Evolutionary conservation across 2,888 invertebrate genomes (phyloP), one percentile per base, ranked within the genome.

Genomic region (Dexiosoma caninum): DNA sequence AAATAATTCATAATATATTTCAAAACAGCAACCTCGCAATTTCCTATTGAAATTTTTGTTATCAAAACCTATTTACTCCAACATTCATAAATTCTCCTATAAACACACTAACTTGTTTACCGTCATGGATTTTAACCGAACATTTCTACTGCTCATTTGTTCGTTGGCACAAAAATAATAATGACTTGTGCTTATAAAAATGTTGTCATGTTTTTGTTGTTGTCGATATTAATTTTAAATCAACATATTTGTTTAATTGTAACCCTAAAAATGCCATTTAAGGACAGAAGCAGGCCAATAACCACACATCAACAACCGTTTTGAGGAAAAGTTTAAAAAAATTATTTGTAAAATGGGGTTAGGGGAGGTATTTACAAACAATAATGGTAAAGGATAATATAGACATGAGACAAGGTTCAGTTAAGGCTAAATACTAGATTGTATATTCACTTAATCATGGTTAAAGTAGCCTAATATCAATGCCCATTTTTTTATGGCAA

Each of bases 201-300:
- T 40, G 30, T 42, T 69, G 19, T 19, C 23, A 21, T 35, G 21
- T 35, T 37, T 32, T 51, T 59, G 57, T 46, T 59, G n/a, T n/a
- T n/a, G n/a, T n/a, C n/a, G n/a, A n/a, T n/a, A n/a, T n/a, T n/a
- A 19, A 14, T 40, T 30, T 67, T 59, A 53, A 30, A 60, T 60
- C 69, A 69, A 67, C 37, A 75, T 75, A 37, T 59, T 75, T 42
- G 51, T 42, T 67, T 67, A 51, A 51, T 40, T 66, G 60, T 67
- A 75, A 75, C 42, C 66, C 30, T n/a, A 23, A 55, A 75, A 76
- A 60, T 69, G 60, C 32, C 27, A 32, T 7, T 7, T n/a, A n/a
- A n/a, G n/a, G n/a, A n/a, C n/a, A n/a, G n/a, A n/a, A n/a, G n/a
- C n/a, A n/a, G n/a, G n/a, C n/a, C n/a, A n/a, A n/a, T n/a, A n/a